Conservation (phyloP, 2,797 vertebrate species). For the Cetoscarus ocellatus region DNA sequence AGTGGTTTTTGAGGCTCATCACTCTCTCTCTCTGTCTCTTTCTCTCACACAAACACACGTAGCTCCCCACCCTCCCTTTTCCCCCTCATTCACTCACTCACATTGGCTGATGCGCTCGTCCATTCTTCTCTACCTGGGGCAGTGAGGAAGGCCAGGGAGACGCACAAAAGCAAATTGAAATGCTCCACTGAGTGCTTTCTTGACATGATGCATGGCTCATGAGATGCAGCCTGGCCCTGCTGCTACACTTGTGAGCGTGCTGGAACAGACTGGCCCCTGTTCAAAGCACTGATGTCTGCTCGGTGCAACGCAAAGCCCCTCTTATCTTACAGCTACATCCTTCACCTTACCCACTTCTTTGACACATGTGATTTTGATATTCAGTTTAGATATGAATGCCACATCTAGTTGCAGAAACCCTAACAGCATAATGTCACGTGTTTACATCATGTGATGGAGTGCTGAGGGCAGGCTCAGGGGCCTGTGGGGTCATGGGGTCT, state of each 20-base stretch:
- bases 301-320: constrained; percentile 17
- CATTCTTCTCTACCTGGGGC: constrained; percentile 83
- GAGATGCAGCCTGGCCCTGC: constrained; percentile 74
- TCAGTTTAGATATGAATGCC: neutral
- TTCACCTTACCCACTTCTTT: constrained; percentile 20
- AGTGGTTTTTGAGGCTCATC: constrained; percentile 69
- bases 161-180: constrained; percentile 87
- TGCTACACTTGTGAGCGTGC: constrained; percentile 61
- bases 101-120: constrained; percentile 73
- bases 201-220: constrained; percentile 82
- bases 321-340: constrained; percentile 6
- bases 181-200: constrained; percentile 86
- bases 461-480: neutral
- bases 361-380: neutral
- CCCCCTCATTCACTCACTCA: constrained; percentile 64
- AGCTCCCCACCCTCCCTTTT: constrained; percentile 14
- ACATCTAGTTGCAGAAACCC: neutral
- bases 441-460: neutral
- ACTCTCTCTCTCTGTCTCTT: constrained; percentile 51
- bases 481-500: neutral
- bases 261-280: constrained; percentile 53
- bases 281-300: constrained; percentile 52
- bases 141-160: constrained; percentile 71
- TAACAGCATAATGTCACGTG: neutral
- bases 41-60: neutral